Base-by-base conservation (phyloP, 2,113 vertebrate species). In the Dryoscopus gambensis region DNA sequence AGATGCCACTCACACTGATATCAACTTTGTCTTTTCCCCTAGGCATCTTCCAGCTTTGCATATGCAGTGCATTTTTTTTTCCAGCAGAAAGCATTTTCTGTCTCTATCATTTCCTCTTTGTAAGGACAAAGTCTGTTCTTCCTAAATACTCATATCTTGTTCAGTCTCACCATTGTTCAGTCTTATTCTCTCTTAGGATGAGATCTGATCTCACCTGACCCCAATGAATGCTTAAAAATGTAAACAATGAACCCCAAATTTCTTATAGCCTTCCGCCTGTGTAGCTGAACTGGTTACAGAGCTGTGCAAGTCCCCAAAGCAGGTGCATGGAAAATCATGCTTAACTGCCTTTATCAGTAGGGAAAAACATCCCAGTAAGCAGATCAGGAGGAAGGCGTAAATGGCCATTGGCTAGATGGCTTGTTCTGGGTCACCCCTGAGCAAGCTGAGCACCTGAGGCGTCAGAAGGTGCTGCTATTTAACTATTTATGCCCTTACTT, bases 1-100 rank as follows among this genome's bases (percentile, higher is more conserved):
- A 96, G 96, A 96, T 93, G 96, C 94, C 92, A 95, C 86, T 96
- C 96, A 95, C 83, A 92, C 46, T 87, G 88, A 89, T 96, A 96
- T 53, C 95, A 97, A 96, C 94, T 94, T 96, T 78, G 69, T 90
- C 88, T 95, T 94, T 91, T 96, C 92, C 95, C 92, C 57, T 90
- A 94, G 93, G 93, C 93, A 69, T 89, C 88, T 95, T 96, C 93
- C 49, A 95, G 73, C 79, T 96, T 96, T 94, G 92, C 88, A 95
- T 96, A 92, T 92, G 92, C 50, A 73, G 73, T 64, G 21, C 18
- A 22, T 80, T 96, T 91, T 78, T 95, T 84, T 78, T 84, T 25
- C 78, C 80, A 75, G 23, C 57, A 94, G 90, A 95, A 96, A 93
- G 69, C 90, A 46, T 11, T 75, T 96, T 94, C 73, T 81, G 23